Evolutionary conservation across 2,888 invertebrate species (phyloP).

Genomic region (Parasteatoda lunata): DNA sequence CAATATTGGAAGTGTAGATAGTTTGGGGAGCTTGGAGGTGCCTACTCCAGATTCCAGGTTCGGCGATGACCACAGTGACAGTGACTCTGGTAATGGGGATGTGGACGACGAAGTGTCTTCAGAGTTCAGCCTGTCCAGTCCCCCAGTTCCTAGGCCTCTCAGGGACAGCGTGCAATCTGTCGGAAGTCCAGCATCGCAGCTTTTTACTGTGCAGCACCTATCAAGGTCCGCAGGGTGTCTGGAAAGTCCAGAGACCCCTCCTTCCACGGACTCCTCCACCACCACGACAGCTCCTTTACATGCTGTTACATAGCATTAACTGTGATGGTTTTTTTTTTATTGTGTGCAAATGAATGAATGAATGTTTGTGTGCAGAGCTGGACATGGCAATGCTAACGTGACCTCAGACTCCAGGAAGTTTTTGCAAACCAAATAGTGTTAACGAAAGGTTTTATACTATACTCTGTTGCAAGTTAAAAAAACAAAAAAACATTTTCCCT

Average conservation of each 20-base stretch:
- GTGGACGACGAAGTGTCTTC: constrained; percentile 72
- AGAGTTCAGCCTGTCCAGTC: constrained; percentile 73
- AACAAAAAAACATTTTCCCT: background rate
- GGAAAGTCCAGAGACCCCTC: constrained; percentile 59
- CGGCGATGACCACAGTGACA: constrained; percentile 21
- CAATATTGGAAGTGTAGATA: constrained; percentile 81
- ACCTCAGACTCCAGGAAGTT: background rate
- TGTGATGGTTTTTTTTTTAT: constrained; percentile 1
- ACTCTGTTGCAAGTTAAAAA: background rate
- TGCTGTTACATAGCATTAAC: constrained; percentile 44
- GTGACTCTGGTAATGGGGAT: constrained; percentile 75
- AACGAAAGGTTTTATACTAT: background rate
- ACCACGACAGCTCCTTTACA: constrained; percentile 57
- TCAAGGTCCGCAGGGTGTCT: constrained; percentile 50
- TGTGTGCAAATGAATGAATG: background rate
- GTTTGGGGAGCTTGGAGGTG: constrained; percentile 80
- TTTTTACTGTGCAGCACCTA: constrained; percentile 50
- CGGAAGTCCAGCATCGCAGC: background rate
- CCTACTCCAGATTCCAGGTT: constrained; percentile 78
- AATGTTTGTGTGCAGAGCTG: background rate
- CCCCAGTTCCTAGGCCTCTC: constrained; percentile 70
- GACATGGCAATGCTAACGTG: background rate
- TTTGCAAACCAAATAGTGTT: background rate
- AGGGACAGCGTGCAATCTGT: constrained; percentile 51
- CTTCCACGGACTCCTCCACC: constrained; percentile 69